These are phyloP conservation scores for Oryzias javanicus DNA, from an alignment of 2,113 vertebrate species.

Conservation along the genomic window DNA sequence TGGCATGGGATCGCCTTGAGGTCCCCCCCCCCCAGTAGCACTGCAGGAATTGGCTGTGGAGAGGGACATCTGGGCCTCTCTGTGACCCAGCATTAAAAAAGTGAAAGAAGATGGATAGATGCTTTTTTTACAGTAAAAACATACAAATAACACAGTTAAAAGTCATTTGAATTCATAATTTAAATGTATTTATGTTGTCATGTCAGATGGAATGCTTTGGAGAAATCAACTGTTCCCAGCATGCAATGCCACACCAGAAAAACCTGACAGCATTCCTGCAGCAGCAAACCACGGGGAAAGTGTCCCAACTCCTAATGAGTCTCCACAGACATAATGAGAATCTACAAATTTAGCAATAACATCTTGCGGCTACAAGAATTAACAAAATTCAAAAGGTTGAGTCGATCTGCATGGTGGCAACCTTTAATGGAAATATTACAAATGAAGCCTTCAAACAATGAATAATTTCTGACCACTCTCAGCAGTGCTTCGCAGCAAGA, in stretches of 20 bases:
- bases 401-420: conserved; percentile 78
- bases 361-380: conserved; percentile 81
- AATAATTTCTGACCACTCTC: conserved; percentile 87
- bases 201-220: neutral
- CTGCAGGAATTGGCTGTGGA: too few relatives aligned
- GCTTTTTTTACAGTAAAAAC: too few relatives aligned
- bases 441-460: conserved; percentile 91
- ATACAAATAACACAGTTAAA: too few relatives aligned
- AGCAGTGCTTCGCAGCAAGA: conserved; percentile 84
- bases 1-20: too few relatives aligned
- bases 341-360: conserved; percentile 64
- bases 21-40: too few relatives aligned
- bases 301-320: conserved; percentile 3
- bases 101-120: too few relatives aligned
- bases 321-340: conserved; percentile 19
- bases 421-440: conserved; percentile 90
- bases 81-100: too few relatives aligned
- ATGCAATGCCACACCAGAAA: conserved; percentile 9
- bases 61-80: too few relatives aligned
- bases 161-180: too few relatives aligned
- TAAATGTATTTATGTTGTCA: neutral
- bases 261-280: conserved; percentile 19
- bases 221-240: conserved; percentile 14
- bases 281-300: neutral
- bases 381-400: conserved; percentile 82